Evolutionary conservation across 1,140 invertebrate genomes (phyloP).

Genomic region (Diorhabda carinulata): DNA sequence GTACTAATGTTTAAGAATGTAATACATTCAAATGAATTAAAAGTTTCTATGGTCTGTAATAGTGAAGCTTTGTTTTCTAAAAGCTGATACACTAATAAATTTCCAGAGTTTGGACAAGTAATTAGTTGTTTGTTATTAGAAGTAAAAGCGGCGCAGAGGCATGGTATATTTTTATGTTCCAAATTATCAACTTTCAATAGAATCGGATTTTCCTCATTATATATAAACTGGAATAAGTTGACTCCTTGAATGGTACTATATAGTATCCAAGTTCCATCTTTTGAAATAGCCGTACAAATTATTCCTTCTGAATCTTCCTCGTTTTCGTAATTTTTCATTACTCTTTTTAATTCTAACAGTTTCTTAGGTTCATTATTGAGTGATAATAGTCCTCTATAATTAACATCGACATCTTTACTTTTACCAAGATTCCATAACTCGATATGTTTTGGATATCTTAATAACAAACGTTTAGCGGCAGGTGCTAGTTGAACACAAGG

Average conservation of each 20-base stretch:
- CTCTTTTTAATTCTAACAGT: conserved; percentile 55
- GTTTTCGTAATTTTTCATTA: conserved; percentile 39
- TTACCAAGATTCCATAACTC: conserved; percentile 55
- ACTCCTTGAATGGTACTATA: conserved; percentile 67
- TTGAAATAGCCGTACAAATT: conserved; percentile 63
- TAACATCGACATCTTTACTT: conserved; percentile 32
- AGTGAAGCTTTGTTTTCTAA: conserved; percentile 26
- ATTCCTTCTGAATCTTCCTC: conserved; percentile 61
- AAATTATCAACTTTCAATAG: conserved; percentile 49
- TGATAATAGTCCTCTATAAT: conserved; percentile 32
- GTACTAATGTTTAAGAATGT: conserved; percentile 54
- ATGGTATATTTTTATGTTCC: conserved; percentile 43
- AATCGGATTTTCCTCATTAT: conserved; percentile 47
- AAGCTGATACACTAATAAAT: conserved; percentile 35
- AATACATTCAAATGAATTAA: conserved; percentile 38
- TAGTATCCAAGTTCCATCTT: conserved; percentile 63
- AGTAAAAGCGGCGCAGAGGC: conserved; percentile 40
- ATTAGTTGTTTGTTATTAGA: conserved; percentile 35
- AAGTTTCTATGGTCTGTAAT: conserved; percentile 29
- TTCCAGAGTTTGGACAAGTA: conserved; percentile 32
- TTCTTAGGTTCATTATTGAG: conserved; percentile 57
- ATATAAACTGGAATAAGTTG: conserved; percentile 63
- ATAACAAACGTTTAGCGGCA: conserved; percentile 58
- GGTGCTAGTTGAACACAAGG: conserved; percentile 58
- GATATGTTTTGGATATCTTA: conserved; percentile 59